These are phyloP conservation scores for Pteria penguin DNA, from an alignment of 2,888 invertebrate genomes.

Conservation along the genomic window DNA sequence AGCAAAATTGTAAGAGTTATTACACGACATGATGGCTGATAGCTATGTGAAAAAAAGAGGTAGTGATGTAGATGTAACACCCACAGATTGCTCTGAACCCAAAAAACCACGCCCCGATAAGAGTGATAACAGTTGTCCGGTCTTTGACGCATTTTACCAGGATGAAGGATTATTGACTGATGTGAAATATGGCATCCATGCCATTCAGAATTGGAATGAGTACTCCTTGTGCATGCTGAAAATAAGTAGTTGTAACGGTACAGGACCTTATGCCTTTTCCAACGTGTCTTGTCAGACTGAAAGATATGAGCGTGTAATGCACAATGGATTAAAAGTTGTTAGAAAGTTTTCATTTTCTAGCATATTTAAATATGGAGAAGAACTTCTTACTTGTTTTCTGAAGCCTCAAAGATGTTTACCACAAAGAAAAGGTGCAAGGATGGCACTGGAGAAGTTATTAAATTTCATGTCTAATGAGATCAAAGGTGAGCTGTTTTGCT, in stretches of 20 bases:
- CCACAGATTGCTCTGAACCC: no score
- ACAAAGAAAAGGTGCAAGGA: conserved; percentile 4
- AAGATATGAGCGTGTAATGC: background rate
- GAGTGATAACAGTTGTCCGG: background rate
- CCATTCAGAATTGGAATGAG: conserved; percentile 2
- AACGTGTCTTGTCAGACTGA: background rate
- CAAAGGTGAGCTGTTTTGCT: background rate
- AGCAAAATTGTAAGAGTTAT: no score
- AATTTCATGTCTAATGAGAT: conserved; percentile 1
- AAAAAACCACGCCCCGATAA: background rate
- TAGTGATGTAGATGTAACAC: no score
- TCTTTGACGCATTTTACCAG: background rate
- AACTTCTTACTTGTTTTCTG: background rate
- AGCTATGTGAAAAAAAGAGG: no score
- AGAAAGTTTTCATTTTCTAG: background rate
- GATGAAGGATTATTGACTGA: background rate
- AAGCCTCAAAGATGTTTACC: background rate
- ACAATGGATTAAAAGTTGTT: background rate
- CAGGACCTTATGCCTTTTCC: background rate
- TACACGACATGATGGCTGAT: no score
- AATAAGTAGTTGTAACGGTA: background rate
- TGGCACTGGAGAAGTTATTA: background rate
- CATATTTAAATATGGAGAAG: background rate
- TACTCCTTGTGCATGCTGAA: background rate
- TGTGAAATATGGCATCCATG: background rate